A percentile compares a stretch with the other conserved stretches of the same genome.
Evolutionary conservation across 2,113 vertebrate species (phyloP).

Genomic region (Bolborhynchus lineola): DNA sequence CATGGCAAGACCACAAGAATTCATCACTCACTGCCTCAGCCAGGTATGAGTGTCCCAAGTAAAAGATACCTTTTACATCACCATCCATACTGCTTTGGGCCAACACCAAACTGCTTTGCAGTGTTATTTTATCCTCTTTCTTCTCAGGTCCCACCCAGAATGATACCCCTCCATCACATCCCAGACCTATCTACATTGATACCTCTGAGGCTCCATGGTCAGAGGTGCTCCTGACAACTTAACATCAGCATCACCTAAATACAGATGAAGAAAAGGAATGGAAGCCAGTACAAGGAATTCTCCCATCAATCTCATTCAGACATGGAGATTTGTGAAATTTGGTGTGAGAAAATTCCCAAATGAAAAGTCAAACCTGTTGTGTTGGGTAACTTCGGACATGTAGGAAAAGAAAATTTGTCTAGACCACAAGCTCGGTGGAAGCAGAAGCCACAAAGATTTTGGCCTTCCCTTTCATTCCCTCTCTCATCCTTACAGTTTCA

Average conservation of each 20-base stretch:
- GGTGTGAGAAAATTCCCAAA: background rate
- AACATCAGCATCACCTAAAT: background rate
- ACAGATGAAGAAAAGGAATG: background rate
- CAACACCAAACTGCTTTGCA: background rate
- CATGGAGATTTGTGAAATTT: background rate
- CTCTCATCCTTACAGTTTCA: background rate
- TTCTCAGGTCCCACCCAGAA: background rate
- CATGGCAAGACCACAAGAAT: background rate
- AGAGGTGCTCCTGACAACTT: background rate
- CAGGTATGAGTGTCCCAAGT: background rate
- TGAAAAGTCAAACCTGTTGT: background rate
- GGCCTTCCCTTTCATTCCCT: background rate
- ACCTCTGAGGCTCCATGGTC: accelerated
- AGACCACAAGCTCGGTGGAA: background rate
- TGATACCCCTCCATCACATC: background rate
- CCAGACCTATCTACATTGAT: background rate
- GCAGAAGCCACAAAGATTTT: background rate
- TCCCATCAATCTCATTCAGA: background rate
- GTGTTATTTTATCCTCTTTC: background rate
- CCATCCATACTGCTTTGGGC: background rate
- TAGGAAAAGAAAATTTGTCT: background rate
- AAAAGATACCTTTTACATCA: background rate
- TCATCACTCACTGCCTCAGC: background rate
- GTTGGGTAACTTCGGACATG: background rate
- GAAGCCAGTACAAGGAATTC: background rate